Conservation (phyloP, 2,113 vertebrate species). For the Perognathus longimembris region DNA sequence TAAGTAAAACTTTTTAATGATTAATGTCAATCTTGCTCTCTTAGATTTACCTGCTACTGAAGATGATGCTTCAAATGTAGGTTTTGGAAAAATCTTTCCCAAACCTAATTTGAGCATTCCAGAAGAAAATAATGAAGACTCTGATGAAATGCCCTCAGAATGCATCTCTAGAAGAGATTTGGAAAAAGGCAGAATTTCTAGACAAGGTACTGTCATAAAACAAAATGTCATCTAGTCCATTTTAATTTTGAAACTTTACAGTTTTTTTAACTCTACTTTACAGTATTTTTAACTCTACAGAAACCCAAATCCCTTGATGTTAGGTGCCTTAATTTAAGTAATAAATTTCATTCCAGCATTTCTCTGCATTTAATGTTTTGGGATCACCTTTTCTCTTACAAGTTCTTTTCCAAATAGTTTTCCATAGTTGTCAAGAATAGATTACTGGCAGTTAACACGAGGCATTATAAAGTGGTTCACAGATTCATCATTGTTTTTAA, state of each 20-base stretch:
- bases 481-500: not conserved
- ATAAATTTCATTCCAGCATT: not conserved
- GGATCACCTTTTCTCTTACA: too few species aligned
- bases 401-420: not conserved
- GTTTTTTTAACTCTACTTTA: not conserved
- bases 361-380: not conserved
- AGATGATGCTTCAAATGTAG: constrained; percentile 84
- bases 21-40: constrained; percentile 58
- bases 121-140: constrained; percentile 89
- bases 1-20: not conserved
- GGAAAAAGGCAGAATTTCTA: constrained; percentile 93
- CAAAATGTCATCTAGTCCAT: not conserved
- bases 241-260: not conserved
- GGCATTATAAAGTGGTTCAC: not conserved
- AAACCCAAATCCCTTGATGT: not conserved
- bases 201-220: constrained; percentile 89
- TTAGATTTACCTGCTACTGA: constrained; percentile 76
- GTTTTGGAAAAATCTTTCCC: constrained; percentile 98
- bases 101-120: constrained; percentile 84
- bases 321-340: not conserved
- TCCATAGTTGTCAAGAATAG: not conserved
- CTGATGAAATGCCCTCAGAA: constrained; percentile 91
- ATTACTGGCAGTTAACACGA: not conserved
- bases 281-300: not conserved
- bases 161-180: constrained; percentile 96